These are phyloP conservation scores for Clarias magur DNA, from an alignment of 2,113 vertebrate species.

Conservation along the genomic window DNA sequence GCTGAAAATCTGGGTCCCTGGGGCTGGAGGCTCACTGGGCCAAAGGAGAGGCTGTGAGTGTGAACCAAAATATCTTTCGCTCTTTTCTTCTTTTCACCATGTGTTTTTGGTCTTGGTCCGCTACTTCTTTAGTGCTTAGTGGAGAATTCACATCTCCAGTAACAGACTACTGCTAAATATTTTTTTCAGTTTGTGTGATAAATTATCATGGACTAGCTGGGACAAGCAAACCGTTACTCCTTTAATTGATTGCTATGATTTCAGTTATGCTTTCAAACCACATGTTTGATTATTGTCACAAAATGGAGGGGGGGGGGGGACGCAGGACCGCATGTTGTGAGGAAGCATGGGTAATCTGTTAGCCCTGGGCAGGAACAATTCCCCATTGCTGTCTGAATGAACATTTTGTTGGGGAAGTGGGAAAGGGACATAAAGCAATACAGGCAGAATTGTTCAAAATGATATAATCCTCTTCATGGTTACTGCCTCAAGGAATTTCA, in stretches of 20 bases:
- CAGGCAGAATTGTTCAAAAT: neutral
- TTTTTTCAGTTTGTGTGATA: neutral
- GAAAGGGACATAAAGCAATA: neutral
- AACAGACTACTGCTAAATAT: neutral
- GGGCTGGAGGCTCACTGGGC: slow-evolving; percentile 67
- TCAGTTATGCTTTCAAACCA: slow-evolving; percentile 39
- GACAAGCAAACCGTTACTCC: too few relatives aligned
- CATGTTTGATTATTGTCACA: neutral
- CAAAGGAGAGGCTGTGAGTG: slow-evolving; percentile 82
- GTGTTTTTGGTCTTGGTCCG: neutral
- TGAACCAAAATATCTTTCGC: neutral
- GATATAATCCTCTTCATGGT: neutral
- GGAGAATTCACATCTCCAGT: neutral
- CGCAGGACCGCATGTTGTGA: neutral
- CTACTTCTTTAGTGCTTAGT: neutral
- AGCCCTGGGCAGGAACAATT: neutral
- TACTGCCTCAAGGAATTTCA: neutral
- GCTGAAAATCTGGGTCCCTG: slow-evolving; percentile 87
- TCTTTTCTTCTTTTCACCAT: neutral
- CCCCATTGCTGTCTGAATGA: too few relatives aligned
- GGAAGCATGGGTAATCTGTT: neutral
- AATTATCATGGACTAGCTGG: neutral
- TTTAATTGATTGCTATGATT: slow-evolving; percentile 45
- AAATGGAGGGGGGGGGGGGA: too few relatives aligned
- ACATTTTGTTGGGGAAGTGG: neutral